Evolutionary conservation across 2,797 vertebrate species (phyloP).

Genomic region (Dallia pectoralis): DNA sequence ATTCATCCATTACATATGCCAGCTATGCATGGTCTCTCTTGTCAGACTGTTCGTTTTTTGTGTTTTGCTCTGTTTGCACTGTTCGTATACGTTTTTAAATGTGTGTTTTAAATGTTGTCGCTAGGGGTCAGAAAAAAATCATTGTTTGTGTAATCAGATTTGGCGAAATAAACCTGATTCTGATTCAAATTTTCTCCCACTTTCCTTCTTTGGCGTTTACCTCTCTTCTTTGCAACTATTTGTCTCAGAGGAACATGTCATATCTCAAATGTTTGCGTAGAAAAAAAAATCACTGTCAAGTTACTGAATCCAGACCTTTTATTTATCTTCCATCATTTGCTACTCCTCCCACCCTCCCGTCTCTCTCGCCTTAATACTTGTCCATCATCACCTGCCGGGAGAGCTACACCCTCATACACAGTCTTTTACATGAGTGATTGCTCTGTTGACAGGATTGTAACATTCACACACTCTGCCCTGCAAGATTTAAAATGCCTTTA

Average conservation of each 20-base stretch:
- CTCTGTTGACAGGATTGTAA: conserved; percentile 66
- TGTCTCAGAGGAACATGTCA: not conserved
- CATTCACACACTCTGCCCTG: conserved; percentile 28
- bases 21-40: too few relatives aligned
- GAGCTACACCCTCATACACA: conserved; percentile 64
- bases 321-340: conserved; percentile 25
- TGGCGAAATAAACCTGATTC: too few relatives aligned
- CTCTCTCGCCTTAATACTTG: conserved; percentile 56
- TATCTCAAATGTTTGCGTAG: too few relatives aligned
- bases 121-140: too few relatives aligned
- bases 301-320: conserved; percentile 10
- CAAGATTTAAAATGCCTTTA: conserved; percentile 62
- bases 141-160: too few relatives aligned
- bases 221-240: not conserved
- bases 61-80: too few relatives aligned
- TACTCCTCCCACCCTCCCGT: conserved; percentile 18
- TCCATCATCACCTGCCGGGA: conserved; percentile 66
- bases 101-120: too few relatives aligned
- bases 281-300: too few relatives aligned
- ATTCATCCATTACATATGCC: too few relatives aligned
- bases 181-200: not conserved
- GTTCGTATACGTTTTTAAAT: too few relatives aligned
- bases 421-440: conserved; percentile 66
- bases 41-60: too few relatives aligned
- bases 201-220: conserved; percentile 1